Conservation (phyloP, 2,888 invertebrate species). For the Elegia similella region DNA sequence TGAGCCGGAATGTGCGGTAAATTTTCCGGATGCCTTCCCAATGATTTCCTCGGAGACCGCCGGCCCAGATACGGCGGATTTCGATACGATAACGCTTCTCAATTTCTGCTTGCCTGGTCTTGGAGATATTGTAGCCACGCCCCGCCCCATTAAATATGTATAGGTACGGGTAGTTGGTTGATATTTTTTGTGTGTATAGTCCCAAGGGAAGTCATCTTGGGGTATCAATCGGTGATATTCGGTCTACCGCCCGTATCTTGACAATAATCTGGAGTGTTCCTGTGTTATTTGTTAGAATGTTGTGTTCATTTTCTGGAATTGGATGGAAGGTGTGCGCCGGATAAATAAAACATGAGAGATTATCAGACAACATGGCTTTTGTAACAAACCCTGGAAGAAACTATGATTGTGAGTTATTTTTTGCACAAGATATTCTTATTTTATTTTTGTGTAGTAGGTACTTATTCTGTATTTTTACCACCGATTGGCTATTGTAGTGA, state of each 20-base stretch:
- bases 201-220: slow-evolving; percentile 58
- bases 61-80: slow-evolving; percentile 79
- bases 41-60: slow-evolving; percentile 89
- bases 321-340: slow-evolving; percentile 24
- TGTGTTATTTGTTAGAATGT: slow-evolving; percentile 34
- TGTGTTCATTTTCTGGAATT: slow-evolving; percentile 39
- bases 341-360: slow-evolving; percentile 19
- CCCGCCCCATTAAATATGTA: slow-evolving; percentile 70
- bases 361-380: slow-evolving; percentile 4
- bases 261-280: slow-evolving; percentile 58
- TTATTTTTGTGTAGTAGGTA: no score
- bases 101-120: slow-evolving; percentile 69
- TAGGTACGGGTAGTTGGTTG: slow-evolving; percentile 47
- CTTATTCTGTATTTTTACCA: no score
- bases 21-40: slow-evolving; percentile 88
- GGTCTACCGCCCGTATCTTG: slow-evolving; percentile 49
- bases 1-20: slow-evolving; percentile 80
- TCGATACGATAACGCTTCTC: slow-evolving; percentile 80
- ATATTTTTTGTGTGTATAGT: slow-evolving; percentile 50
- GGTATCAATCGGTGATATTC: slow-evolving; percentile 71
- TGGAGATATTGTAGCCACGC: slow-evolving; percentile 66
- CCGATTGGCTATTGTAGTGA: no score
- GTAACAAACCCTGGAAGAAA: not conserved
- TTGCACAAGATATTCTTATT: not conserved
- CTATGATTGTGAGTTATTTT: not conserved